These are phyloP conservation scores for Morinoia aosen DNA, from an alignment of 2,888 invertebrate species.

Conservation along the genomic window DNA sequence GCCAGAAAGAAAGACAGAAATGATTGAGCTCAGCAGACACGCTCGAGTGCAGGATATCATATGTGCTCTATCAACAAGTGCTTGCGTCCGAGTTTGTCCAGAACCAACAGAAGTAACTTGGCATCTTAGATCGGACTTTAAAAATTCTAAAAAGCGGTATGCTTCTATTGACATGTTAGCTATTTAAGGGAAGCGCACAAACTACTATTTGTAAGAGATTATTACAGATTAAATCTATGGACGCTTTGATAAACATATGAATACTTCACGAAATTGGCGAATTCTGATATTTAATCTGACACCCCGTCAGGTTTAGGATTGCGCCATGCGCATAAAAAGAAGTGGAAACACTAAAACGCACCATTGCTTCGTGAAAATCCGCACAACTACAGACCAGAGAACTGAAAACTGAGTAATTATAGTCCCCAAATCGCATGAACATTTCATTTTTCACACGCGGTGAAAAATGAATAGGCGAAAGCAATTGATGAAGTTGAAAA, in stretches of 20 bases:
- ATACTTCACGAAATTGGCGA: neutral
- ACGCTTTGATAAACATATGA: neutral
- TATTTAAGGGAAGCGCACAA: neutral
- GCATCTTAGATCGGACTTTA: neutral
- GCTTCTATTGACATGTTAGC: neutral
- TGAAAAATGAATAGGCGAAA: too few species aligned
- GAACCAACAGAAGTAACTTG: neutral
- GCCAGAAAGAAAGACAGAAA: neutral
- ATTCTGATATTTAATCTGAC: too few species aligned
- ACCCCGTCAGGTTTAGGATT: too few species aligned
- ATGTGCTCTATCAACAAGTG: conserved; percentile 4
- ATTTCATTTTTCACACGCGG: too few species aligned
- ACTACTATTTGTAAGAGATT: neutral
- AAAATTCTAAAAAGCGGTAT: neutral
- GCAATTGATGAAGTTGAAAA: too few species aligned
- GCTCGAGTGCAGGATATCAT: neutral
- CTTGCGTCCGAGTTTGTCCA: neutral
- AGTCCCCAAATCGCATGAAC: too few species aligned
- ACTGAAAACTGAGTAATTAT: too few species aligned
- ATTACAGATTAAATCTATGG: neutral
- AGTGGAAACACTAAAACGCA: too few species aligned
- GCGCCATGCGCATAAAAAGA: too few species aligned
- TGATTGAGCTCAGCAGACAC: neutral
- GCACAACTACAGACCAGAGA: too few species aligned
- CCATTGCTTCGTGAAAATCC: too few species aligned